phyloP scores from a whole-genome alignment of 2,113 vertebrate species.

The Malurus elegans region DNA sequence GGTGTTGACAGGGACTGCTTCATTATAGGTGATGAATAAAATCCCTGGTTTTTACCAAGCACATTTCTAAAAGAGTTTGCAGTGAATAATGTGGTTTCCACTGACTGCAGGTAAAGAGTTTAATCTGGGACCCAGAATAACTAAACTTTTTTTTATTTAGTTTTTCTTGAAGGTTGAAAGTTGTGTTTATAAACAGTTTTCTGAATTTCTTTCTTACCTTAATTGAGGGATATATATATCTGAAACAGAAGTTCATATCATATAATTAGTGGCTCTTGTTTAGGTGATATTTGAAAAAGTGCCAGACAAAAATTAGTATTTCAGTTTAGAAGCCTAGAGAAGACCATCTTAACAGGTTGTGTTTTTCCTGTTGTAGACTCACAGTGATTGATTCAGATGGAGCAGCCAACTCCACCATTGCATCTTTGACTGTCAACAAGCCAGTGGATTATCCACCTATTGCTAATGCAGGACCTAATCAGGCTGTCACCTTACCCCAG shows the following conservation, averaged over 20 bases:
- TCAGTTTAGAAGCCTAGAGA: neutral
- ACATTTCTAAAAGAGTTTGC: neutral
- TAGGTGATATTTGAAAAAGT: neutral
- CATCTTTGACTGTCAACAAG: conserved; percentile 66
- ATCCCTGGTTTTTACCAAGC: neutral
- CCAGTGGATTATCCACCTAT: conserved; percentile 70
- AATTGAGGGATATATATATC: neutral
- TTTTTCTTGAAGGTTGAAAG: neutral
- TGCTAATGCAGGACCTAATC: conserved; percentile 74
- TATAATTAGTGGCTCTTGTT: neutral
- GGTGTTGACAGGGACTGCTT: neutral
- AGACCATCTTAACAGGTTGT: neutral
- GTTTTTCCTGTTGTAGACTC: conserved; percentile 64
- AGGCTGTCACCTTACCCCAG: conserved; percentile 74
- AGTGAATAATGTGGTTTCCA: neutral
- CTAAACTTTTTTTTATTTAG: neutral
- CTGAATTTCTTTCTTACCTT: neutral
- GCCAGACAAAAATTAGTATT: neutral
- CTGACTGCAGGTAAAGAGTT: neutral
- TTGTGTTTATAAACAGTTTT: neutral
- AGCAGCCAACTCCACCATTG: conserved; percentile 69
- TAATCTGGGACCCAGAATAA: neutral
- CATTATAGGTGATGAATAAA: neutral
- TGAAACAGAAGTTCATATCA: neutral
- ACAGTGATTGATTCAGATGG: conserved; percentile 80